Percentiles rank a stretch among this genome's conserved stretches.
These are phyloP conservation scores for Cheumatopsyche charites DNA, from an alignment of 1,140 invertebrate genomes.

Conservation along the genomic window DNA sequence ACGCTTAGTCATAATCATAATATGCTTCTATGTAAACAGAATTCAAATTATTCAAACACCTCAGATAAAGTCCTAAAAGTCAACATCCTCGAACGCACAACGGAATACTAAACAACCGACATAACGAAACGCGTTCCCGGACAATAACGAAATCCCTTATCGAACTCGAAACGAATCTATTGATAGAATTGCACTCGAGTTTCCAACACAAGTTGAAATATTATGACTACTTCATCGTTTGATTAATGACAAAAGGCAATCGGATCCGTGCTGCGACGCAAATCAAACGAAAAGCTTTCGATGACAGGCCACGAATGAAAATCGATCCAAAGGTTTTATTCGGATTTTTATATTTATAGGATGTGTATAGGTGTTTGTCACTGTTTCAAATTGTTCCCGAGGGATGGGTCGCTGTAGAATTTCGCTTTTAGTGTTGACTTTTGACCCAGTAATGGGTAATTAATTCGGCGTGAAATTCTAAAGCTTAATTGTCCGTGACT, in stretches of 20 bases:
- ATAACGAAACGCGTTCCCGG: no score
- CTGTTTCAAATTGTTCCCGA: no score
- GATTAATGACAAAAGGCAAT: conserved; percentile 32
- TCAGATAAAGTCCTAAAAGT: no score
- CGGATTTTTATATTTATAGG: neutral
- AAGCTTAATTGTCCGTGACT: neutral
- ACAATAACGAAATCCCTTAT: no score
- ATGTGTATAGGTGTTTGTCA: neutral
- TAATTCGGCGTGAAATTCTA: conserved; percentile 12
- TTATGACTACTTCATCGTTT: conserved; percentile 12
- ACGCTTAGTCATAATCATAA: no score
- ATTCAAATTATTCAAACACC: no score
- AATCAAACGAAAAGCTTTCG: neutral
- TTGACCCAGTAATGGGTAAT: neutral
- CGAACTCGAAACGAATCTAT: neutral
- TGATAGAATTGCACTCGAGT: neutral
- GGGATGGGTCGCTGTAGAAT: no score
- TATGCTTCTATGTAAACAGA: no score
- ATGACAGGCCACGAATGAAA: neutral
- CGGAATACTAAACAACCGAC: no score
- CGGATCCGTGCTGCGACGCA: conserved; percentile 27
- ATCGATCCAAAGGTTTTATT: neutral
- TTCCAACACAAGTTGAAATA: neutral
- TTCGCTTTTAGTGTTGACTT: neutral
- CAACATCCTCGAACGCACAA: no score